Conservation (phyloP, 2,113 vertebrate genomes). For the Podiceps cristatus region DNA sequence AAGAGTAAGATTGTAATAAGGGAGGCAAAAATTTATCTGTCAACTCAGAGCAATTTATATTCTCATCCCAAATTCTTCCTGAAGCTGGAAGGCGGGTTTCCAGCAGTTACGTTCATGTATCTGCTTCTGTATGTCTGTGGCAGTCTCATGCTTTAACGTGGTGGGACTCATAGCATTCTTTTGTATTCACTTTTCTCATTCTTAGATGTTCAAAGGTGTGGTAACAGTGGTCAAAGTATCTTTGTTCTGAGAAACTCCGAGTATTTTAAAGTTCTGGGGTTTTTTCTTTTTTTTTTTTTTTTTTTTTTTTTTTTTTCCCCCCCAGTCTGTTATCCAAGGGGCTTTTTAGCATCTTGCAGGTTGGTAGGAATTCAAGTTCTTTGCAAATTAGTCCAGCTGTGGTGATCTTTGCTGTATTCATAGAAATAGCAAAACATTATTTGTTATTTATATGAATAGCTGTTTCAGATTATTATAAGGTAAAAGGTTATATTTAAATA, state of each 20-base stretch:
- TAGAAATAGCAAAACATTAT: background rate
- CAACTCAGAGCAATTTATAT: background rate
- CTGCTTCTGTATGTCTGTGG: background rate
- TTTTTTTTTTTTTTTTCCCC: no score
- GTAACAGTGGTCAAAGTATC: background rate
- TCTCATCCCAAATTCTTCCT: background rate
- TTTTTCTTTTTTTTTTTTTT: background rate
- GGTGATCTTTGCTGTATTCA: background rate
- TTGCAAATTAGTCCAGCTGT: background rate
- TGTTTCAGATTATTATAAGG: background rate
- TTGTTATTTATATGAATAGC: background rate
- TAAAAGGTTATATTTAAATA: background rate
- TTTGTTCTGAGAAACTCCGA: background rate
- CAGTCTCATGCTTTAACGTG: background rate
- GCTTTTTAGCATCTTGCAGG: background rate
- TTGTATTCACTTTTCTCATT: background rate
- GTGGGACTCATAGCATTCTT: background rate
- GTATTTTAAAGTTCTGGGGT: rapidly evolving
- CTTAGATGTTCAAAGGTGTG: background rate
- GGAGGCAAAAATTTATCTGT: background rate
- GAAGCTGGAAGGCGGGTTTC: background rate
- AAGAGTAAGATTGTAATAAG: background rate
- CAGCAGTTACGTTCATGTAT: rapidly evolving
- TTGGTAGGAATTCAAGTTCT: background rate
- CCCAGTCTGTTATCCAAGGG: background rate